A percentile compares a stretch with the other conserved stretches of the same genome.
Evolutionary conservation across 2,888 invertebrate species (phyloP).

Genomic region (Bedellia somnulentella): DNA sequence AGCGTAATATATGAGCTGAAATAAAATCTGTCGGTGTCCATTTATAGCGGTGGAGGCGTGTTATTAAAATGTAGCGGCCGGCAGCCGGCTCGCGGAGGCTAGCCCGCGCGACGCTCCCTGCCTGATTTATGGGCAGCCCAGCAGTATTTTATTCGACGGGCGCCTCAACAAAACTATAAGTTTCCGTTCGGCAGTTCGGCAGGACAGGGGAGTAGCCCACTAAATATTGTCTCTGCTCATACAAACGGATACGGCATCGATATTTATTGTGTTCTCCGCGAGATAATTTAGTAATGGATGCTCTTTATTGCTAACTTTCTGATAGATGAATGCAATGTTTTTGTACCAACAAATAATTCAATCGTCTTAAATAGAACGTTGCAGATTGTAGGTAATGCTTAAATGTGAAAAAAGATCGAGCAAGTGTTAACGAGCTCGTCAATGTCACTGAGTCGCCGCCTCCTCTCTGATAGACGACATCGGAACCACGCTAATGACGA

Average conservation of each 20-base stretch:
- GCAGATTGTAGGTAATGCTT: no score
- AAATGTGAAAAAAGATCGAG: no score
- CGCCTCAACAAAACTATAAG: slow-evolving; percentile 61
- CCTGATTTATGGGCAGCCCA: slow-evolving; percentile 55
- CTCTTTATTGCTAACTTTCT: slow-evolving; percentile 38
- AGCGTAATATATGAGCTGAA: slow-evolving; percentile 45
- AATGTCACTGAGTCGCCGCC: slow-evolving; percentile 20
- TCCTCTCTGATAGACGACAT: slow-evolving; percentile 20
- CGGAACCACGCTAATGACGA: slow-evolving; percentile 11
- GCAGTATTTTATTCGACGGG: slow-evolving; percentile 59
- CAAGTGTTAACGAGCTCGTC: slow-evolving; percentile 22
- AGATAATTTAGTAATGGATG: slow-evolving; percentile 56
- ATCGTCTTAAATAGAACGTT: no score
- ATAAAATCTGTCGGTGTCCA: slow-evolving; percentile 56
- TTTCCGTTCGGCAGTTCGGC: slow-evolving; percentile 45
- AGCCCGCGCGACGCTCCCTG: no score
- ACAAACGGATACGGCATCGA: slow-evolving; percentile 47
- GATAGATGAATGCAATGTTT: no score
- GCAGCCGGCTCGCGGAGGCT: slow-evolving; percentile 14
- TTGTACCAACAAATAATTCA: no score
- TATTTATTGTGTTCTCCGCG: slow-evolving; percentile 48
- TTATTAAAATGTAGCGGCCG: slow-evolving; percentile 56
- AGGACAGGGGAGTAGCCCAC: slow-evolving; percentile 50
- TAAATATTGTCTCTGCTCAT: slow-evolving; percentile 57
- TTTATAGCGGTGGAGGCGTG: slow-evolving; percentile 40